A percentile compares a stretch with the other conserved stretches of the same genome.
These are phyloP conservation scores for Clarias gariepinus DNA, from an alignment of 2,113 vertebrate species.

Conservation along the genomic window DNA sequence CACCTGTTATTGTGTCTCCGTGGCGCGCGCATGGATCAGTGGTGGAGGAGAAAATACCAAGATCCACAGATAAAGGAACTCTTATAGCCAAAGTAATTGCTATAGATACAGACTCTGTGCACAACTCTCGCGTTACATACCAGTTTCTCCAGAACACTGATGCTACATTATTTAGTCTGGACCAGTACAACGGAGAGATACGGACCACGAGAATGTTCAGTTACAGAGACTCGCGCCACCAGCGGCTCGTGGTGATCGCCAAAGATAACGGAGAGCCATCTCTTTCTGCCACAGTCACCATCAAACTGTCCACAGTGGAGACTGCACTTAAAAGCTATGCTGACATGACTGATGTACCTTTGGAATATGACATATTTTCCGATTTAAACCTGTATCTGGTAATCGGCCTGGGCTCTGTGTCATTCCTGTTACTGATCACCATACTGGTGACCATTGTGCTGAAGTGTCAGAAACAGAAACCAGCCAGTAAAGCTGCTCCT, in stretches of 20 bases:
- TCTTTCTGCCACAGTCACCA: constrained; percentile 78
- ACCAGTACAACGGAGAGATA: constrained; percentile 55
- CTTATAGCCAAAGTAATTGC: constrained; percentile 43
- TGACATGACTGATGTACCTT: constrained; percentile 74
- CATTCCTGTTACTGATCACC: constrained; percentile 3
- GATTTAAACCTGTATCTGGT: constrained; percentile 65
- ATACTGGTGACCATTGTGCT: constrained; percentile 69
- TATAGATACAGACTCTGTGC: constrained; percentile 45
- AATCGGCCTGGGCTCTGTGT: constrained; percentile 69
- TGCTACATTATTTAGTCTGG: constrained; percentile 59
- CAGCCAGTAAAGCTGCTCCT: constrained; percentile 44
- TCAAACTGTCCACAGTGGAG: constrained; percentile 70
- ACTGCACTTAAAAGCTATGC: constrained; percentile 62
- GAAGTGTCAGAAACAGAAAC: constrained; percentile 61
- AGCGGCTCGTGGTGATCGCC: constrained; percentile 72
- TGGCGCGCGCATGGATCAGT: constrained; percentile 52
- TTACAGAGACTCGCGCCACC: constrained; percentile 67
- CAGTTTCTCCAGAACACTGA: constrained; percentile 55
- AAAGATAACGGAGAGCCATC: constrained; percentile 71
- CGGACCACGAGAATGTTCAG: constrained; percentile 65
- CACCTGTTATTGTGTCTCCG: constrained; percentile 57
- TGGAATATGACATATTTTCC: constrained; percentile 66
- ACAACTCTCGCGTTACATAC: constrained; percentile 49
- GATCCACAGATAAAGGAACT: constrained; percentile 54
- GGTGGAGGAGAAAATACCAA: constrained; percentile 64